These are phyloP conservation scores for Acinonyx jubatus DNA, from an alignment of 2,113 vertebrate genomes.

Conservation along the genomic window DNA sequence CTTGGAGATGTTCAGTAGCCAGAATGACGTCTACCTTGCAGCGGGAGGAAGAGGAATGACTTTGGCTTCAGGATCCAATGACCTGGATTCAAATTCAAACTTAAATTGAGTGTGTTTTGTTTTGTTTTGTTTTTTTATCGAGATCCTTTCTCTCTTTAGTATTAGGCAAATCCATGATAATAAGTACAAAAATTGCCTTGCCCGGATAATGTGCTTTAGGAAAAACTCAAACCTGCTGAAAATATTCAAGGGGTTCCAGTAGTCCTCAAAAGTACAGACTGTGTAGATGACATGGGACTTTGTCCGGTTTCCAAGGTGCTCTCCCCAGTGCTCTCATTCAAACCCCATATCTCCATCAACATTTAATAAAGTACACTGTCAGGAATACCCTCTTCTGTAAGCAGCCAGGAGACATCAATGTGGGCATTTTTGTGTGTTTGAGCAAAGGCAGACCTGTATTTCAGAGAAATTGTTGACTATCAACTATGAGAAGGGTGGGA, in stretches of 20 bases:
- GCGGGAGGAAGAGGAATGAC: not conserved
- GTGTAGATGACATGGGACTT: not conserved
- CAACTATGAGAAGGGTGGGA: not conserved
- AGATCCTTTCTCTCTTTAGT: not conserved
- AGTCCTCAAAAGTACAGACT: accelerated
- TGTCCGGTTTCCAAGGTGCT: not conserved
- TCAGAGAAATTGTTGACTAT: not conserved
- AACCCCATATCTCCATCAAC: not conserved
- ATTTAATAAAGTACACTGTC: not conserved
- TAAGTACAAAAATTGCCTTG: not conserved
- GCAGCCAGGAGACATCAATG: not conserved
- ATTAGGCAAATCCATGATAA: not conserved
- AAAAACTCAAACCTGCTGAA: not conserved
- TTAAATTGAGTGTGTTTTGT: not conserved
- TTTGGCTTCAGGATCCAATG: not conserved
- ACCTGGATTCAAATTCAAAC: not conserved
- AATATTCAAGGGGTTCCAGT: not conserved
- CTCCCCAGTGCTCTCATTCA: not conserved
- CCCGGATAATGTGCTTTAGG: not conserved
- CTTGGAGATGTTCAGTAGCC: not conserved
- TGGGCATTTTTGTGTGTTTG: not conserved
- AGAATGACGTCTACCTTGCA: not conserved
- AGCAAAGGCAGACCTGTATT: not conserved
- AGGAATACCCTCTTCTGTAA: not conserved
- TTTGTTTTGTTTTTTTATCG: not conserved